Percentiles rank a stretch among this genome's conserved stretches.
These are phyloP conservation scores for Polypterus senegalus DNA, from an alignment of 2,113 vertebrate species.

Conservation along the genomic window DNA sequence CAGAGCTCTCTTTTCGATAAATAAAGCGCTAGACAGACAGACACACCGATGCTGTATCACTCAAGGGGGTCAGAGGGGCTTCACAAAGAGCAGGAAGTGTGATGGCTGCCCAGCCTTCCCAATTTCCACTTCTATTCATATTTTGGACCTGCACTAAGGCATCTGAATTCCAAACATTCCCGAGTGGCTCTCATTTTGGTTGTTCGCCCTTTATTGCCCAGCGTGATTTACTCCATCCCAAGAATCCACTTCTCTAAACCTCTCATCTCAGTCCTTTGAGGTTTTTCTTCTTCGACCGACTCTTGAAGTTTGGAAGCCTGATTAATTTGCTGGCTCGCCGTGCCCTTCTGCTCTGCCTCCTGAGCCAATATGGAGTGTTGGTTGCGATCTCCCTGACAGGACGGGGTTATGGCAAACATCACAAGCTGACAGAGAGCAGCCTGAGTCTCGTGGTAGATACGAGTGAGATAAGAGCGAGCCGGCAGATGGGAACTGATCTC, in stretches of 20 bases:
- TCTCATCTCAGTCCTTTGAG: conserved; percentile 22
- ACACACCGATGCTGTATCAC: too few relatives aligned
- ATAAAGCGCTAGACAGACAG: too few relatives aligned
- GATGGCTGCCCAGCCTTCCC: too few relatives aligned
- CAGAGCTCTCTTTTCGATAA: too few relatives aligned
- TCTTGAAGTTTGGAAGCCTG: conserved; percentile 24
- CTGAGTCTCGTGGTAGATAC: conserved; percentile 38
- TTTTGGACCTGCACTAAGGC: too few relatives aligned
- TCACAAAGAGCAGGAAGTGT: too few relatives aligned
- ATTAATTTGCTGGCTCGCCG: conserved; percentile 26
- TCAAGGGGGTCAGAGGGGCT: too few relatives aligned
- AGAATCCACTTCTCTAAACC: conserved; percentile 22
- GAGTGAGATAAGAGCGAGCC: conserved; percentile 49
- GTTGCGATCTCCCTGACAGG: conserved; percentile 37
- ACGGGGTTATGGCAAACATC: conserved; percentile 37
- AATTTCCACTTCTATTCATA: too few relatives aligned
- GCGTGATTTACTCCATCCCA: conserved; percentile 5
- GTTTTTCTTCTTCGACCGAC: conserved; percentile 14
- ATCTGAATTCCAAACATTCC: conserved; percentile 1
- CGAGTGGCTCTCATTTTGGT: too few relatives aligned
- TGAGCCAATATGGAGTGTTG: conserved; percentile 31
- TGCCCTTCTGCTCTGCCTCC: conserved; percentile 22
- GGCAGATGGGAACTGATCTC: conserved; percentile 53
- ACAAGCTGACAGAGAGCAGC: conserved; percentile 31
- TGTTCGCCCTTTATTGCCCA: not conserved